Conservation (phyloP, 1,140 invertebrate genomes). For the Bradynema listronoti region DNA sequence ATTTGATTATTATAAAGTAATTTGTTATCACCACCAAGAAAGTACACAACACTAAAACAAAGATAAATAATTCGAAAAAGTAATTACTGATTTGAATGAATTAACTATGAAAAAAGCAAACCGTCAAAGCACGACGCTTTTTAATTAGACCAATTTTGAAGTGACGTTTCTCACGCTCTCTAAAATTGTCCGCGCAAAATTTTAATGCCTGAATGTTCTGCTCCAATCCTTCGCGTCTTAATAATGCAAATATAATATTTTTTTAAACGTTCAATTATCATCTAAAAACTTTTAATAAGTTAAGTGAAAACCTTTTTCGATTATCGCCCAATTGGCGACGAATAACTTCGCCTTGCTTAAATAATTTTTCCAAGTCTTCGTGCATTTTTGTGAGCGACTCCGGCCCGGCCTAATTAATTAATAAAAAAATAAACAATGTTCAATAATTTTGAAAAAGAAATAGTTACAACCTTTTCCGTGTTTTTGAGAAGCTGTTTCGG, state of each 20-base stretch:
- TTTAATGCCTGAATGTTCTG: not conserved
- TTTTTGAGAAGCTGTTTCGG: constrained; percentile 71
- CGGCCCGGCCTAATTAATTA: constrained; percentile 63
- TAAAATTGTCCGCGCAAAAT: constrained; percentile 58
- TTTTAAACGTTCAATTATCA: too few relatives aligned
- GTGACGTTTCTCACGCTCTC: constrained; percentile 58
- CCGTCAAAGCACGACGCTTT: not conserved
- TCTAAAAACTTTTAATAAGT: too few relatives aligned
- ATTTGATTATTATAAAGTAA: too few relatives aligned
- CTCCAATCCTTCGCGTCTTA: constrained; percentile 3
- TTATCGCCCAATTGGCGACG: constrained; percentile 50
- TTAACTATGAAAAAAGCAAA: constrained; percentile 16
- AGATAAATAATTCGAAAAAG: too few relatives aligned
- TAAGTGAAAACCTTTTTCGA: constrained; percentile 53
- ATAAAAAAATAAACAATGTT: too few relatives aligned
- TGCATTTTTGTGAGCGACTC: constrained; percentile 59
- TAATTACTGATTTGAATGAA: too few relatives aligned
- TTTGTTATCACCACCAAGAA: too few relatives aligned
- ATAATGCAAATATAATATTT: not conserved
- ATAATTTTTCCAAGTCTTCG: constrained; percentile 54
- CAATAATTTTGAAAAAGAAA: not conserved
- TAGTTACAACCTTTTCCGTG: constrained; percentile 69
- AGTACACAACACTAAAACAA: too few relatives aligned
- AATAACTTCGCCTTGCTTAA: constrained; percentile 33
- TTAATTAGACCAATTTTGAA: not conserved